Base-by-base conservation (phyloP, 2,113 vertebrate genomes). In the Misgurnus mizolepis region DNA sequence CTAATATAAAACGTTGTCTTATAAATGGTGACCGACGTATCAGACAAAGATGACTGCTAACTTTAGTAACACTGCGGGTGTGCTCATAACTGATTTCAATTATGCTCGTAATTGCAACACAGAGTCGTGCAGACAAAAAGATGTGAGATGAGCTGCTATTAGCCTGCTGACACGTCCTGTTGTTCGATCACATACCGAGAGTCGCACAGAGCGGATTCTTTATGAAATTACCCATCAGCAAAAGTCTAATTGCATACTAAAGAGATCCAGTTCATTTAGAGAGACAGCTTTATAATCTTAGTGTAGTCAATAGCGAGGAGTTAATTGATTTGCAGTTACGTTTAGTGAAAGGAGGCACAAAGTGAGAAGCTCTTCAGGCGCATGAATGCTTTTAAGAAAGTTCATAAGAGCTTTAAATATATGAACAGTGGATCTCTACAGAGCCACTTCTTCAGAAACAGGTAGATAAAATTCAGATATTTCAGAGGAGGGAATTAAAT, bases 81-180 rank as follows among this genome's bases (percentile, higher is more conserved):
- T 49, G 60, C 70, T 14, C 73, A 85, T 87, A 74, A 84, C 86
- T 82, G 81, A 69, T 60, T 71, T 80, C 79, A 83, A 86, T 2
- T 80, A 60, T 17, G 58, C 76, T 49, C 22, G 9, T 12, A 65
- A 18, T 34, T 58, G 10, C 45, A 47, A 61, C 15, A 61, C 39
- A 43, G 50, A 41, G 4, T 7, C 2, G n/a, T 41, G 50, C 53
- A 68, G 61, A 34, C 17, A 60, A 17, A 41, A 11, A 22, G 68
- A 12, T 14, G 55, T 45, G 47, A 40, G 50, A 73, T 7, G 55
- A 60, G 34, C 17, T 60, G 70, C 76, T 43, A 55, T 55, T 55
- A 55, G 12, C 53, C 15, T 47, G 27, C 15, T 58, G 27, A 39
- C 40, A 7, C 4, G 3, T 41, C 50, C 76, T 22, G 65, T 69